Base-by-base conservation (phyloP, 2,113 vertebrate genomes). In the Propithecus coquereli region DNA sequence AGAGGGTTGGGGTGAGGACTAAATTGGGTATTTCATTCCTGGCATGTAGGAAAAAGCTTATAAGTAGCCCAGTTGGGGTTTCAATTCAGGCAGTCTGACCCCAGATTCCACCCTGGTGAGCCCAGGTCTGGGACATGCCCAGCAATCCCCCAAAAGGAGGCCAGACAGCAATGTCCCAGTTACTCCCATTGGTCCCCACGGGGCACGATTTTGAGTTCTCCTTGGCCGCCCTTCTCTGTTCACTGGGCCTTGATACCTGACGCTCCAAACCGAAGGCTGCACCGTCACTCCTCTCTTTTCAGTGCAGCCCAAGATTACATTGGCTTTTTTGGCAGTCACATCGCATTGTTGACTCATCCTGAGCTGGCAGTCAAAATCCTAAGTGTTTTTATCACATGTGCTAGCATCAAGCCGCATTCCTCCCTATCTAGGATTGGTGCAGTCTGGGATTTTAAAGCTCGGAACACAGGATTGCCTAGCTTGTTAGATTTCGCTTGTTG, bases 291-390 rank as follows among this genome's bases (percentile, higher is more conserved):
- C 54, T 84, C 50, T 87, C 50, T 57, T 13, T 45, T 83, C 50
- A 54, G 85, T 17, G 57, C 22, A 80, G 87, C 70, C 83, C 43
- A 27, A 65, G 92, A 87, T 89, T 37, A 81, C 2, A 4, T 25
- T 65, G 47, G 20, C 6, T 5, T 47, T 40, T 40, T 77, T 92
- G 87, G 87, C 84, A 97, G 92, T 87, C 71, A 17, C 11, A 30
- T 23, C 68, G 18, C 45, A 30, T n/a, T 59, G 66, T 94, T 95
- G 96, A 94, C 70, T 96, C 96, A 96, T 88, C 71, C 85, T 10
- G 79, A 90, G 83, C 70, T 22, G 57, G 83, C 94, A 87, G 94
- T 90, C 70, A 80, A 59, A 76, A 80, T 34, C 52, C 32, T 12
- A 12, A 92, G 84, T 61, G 32, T 66, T 88, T 76, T 92, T 32